These are phyloP conservation scores for Cabera pusaria DNA, from an alignment of 2,888 invertebrate genomes.

Conservation along the genomic window DNA sequence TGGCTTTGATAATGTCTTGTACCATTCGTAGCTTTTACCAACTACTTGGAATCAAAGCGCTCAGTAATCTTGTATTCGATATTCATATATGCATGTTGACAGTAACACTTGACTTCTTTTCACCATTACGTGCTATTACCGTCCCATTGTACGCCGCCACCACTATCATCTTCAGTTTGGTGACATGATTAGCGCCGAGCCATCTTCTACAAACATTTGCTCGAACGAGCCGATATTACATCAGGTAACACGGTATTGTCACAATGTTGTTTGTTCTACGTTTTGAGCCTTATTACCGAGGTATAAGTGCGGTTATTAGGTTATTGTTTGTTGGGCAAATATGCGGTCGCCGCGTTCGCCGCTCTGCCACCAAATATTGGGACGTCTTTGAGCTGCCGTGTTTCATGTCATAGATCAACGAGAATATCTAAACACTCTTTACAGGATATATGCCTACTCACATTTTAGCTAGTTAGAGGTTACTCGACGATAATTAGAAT, in stretches of 20 bases:
- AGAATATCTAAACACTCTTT: too few relatives aligned
- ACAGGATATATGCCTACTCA: too few relatives aligned
- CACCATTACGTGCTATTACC: constrained; percentile 31
- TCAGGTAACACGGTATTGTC: constrained; percentile 53
- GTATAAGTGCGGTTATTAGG: constrained; percentile 26
- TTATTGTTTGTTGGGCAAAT: constrained; percentile 40
- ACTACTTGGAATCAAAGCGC: too few relatives aligned
- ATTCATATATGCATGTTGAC: constrained; percentile 18
- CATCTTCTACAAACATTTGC: constrained; percentile 43
- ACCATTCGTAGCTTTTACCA: too few relatives aligned
- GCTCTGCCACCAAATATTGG: constrained; percentile 54
- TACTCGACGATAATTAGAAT: too few relatives aligned
- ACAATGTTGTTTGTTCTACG: constrained; percentile 30
- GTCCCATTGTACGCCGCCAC: constrained; percentile 26
- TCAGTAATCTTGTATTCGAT: constrained; percentile 3
- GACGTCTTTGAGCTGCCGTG: constrained; percentile 69
- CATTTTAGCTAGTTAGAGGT: too few relatives aligned
- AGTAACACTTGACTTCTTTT: constrained; percentile 20
- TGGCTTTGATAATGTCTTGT: too few relatives aligned
- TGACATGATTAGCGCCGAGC: constrained; percentile 48
- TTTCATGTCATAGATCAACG: constrained; percentile 47
- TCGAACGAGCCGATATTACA: constrained; percentile 51
- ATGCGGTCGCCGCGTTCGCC: constrained; percentile 46
- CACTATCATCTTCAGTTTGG: constrained; percentile 43
- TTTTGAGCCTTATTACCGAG: constrained; percentile 33